A percentile compares a stretch with the other conserved stretches of the same genome.
phyloP scores from a whole-genome alignment of 37 sponge, comb jelly and placozoan genomes.

The Aplysina aerophoba region DNA sequence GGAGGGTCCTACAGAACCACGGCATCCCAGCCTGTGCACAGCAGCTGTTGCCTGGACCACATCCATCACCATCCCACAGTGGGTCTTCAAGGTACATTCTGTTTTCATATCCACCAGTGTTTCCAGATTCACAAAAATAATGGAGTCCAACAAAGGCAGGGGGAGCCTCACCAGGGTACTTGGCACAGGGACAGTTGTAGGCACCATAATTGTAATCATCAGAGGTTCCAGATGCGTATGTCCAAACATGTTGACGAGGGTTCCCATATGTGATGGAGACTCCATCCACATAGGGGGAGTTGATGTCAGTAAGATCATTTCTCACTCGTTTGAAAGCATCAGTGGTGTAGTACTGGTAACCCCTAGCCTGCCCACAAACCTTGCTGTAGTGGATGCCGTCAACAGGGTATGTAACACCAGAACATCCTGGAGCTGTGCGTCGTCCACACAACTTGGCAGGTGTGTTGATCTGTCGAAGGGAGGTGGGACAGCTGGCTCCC shows the following conservation, averaged over 20 bases:
- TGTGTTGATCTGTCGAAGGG: background rate
- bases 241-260: slow-evolving; percentile 22
- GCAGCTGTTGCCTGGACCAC: slow-evolving; percentile 23
- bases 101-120: background rate
- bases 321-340: background rate
- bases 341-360: slow-evolving; percentile 6
- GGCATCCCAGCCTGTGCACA: slow-evolving; percentile 21
- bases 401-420: background rate
- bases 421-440: background rate
- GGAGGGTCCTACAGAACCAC: slow-evolving; percentile 30
- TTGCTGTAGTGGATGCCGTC: slow-evolving; percentile 3
- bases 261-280: slow-evolving; percentile 23
- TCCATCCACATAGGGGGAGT: slow-evolving; percentile 28
- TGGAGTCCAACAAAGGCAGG: slow-evolving; percentile 21
- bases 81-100: slow-evolving; percentile 3
- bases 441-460: slow-evolving; percentile 11
- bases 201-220: background rate
- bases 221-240: slow-evolving; percentile 9
- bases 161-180: background rate
- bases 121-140: slow-evolving; percentile 25
- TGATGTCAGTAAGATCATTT: background rate
- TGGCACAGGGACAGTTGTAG: slow-evolving; percentile 31
- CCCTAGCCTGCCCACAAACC: slow-evolving; percentile 24
- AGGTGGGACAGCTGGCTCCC: slow-evolving; percentile 5
- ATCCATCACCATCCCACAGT: slow-evolving; percentile 33